These are phyloP conservation scores for Acanthosepion lycidas DNA, from an alignment of 2,888 invertebrate genomes.

Conservation along the genomic window DNA sequence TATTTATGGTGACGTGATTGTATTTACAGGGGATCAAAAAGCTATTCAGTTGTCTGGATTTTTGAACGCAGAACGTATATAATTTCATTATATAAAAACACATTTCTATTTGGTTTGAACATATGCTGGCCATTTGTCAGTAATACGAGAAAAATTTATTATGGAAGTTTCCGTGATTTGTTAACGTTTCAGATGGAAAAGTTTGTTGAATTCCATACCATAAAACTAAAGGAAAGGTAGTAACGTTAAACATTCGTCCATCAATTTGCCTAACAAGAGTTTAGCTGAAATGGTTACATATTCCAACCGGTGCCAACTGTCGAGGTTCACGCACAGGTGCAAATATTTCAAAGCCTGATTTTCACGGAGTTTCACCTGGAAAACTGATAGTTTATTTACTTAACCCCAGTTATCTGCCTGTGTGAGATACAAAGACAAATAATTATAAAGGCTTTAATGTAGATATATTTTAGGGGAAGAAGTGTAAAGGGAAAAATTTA, in stretches of 20 bases:
- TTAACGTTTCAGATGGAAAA: neutral
- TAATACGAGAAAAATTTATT: slow-evolving; percentile 15
- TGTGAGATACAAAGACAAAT: too few species aligned
- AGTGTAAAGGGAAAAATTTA: too few species aligned
- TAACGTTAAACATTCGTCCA: neutral
- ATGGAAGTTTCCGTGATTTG: neutral
- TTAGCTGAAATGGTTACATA: too few species aligned
- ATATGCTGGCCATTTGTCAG: neutral
- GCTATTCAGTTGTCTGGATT: neutral
- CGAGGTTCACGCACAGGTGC: too few species aligned
- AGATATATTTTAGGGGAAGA: too few species aligned
- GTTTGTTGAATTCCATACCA: neutral
- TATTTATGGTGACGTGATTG: neutral
- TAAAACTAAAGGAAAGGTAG: neutral
- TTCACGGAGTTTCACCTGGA: too few species aligned
- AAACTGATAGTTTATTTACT: too few species aligned
- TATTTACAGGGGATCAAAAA: slow-evolving; percentile 5
- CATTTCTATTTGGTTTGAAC: neutral
- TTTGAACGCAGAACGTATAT: neutral
- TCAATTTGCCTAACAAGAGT: too few species aligned
- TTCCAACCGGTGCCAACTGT: too few species aligned
- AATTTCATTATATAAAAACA: neutral
- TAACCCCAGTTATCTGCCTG: too few species aligned
- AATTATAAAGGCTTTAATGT: too few species aligned
- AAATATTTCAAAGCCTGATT: too few species aligned